Base-by-base conservation (phyloP, 2,797 vertebrate genomes). In the Sphaeramia orbicularis region DNA sequence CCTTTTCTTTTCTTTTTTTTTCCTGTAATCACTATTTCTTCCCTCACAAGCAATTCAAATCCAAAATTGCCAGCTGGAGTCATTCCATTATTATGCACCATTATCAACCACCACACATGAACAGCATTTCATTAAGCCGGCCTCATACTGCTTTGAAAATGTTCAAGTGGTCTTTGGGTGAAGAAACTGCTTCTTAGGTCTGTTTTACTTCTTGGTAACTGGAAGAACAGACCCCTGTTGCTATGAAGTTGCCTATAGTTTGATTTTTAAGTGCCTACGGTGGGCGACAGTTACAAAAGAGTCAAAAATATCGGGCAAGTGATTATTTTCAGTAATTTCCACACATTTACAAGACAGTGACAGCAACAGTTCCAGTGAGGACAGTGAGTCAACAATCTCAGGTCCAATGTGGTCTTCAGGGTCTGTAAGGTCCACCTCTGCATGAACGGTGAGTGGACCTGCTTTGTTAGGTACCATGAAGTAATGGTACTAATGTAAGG, bases 101-200 rank as follows among this genome's bases (percentile, higher is more conserved):
- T 68, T 63, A 78, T 69, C 65, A 65, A 35, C 48, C 64, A 53
- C 24, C 56, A 27, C 69, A 75, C 48, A 62, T 18, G 38, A 74
- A 30, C 61, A 77, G 67, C 40, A 35, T 64, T 52, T 74, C 45
- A 35, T 58, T 18, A 7, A 69, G 63, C 53, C 38, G 61, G 37
- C 52, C 9, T 7, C 72, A 37, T 14, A n/a, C 57, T 35, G 42
- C 45, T 65, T 61, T 50, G 36, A 36, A 52, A 62, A 65, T 30
- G 15, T 49, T 38, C n/a, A 36, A 47, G 65, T 45, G 30, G 65
- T 47, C 38, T 69, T 52, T 38, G 24, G 19, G 59, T 71, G 51
- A 67, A 50, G 35, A 73, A 68, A 40, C 37, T 10, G 19, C 11
- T 19, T 54, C 63, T 66, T 21, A 10, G 47, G 50, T 30, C 47